A percentile compares a stretch with the other conserved stretches of the same genome.
Conservation (phyloP, 2,797 vertebrate genomes). For the Lithobates pipiens region DNA sequence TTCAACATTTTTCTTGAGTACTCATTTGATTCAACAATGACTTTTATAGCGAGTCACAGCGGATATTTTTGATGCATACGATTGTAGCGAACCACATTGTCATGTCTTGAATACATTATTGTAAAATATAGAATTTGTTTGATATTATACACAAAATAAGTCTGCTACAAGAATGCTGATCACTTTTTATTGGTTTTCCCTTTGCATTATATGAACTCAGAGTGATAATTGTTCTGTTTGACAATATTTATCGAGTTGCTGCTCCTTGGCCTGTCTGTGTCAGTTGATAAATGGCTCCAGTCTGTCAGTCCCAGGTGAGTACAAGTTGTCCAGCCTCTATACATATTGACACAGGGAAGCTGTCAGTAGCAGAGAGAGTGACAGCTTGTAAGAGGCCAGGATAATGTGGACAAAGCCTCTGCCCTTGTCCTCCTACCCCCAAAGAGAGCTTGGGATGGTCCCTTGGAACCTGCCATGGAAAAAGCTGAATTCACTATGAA, state of each 20-base stretch:
- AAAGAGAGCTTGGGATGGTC: conserved; percentile 28
- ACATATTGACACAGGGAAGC: conserved; percentile 51
- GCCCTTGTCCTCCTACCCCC: conserved; percentile 30
- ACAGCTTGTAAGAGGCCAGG: conserved; percentile 52
- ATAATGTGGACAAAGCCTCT: conserved; percentile 47
- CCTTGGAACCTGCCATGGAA: conserved; percentile 35
- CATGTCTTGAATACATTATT: background rate
- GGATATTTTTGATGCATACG: background rate
- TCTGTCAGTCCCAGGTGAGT: conserved; percentile 51
- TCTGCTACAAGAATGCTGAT: background rate
- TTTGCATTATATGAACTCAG: background rate
- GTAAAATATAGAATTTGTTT: background rate
- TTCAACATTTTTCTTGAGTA: background rate
- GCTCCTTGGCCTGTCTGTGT: conserved; percentile 42
- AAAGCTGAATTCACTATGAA: conserved; percentile 30
- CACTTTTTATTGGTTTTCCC: background rate
- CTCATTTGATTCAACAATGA: background rate
- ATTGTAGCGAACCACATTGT: background rate
- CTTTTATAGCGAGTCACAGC: too few relatives aligned
- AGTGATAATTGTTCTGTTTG: background rate
- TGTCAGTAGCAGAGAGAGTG: conserved; percentile 50
- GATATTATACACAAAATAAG: background rate
- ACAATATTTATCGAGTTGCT: background rate
- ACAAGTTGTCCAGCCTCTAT: conserved; percentile 20
- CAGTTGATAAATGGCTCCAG: conserved; percentile 54